Evolutionary conservation across 2,888 invertebrate species (phyloP), one percentile per base, ranked within the genome.

Genomic region (Cephus rjabovi): DNA sequence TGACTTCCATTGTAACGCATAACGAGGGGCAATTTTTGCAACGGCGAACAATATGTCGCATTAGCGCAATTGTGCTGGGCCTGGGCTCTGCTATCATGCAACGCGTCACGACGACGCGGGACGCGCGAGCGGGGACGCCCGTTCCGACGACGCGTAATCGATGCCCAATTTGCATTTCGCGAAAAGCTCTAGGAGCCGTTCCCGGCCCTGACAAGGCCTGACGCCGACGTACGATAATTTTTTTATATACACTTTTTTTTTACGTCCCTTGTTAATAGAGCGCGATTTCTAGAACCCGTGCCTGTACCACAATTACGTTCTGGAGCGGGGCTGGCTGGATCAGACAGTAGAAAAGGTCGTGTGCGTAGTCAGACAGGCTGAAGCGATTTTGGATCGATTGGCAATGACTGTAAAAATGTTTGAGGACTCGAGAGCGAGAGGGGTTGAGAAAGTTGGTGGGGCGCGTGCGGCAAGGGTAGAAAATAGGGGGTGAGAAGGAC

Each of bases 11-110:
- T 74, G 74, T 74, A 74, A 34, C 83, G 80, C 75, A 83, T 91
- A 91, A 91, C 91, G 89, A 90, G 89, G 87, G 86, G 85, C 89
- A 90, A 90, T 91, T 91, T 91, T 91, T 91, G 82, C 87, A 78
- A 80, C 75, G 83, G 79, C 88, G 91, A 90, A 91, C 91, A 91
- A 91, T 91, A 87, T 87, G 89, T 86, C 87, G 89, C 91, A 91
- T 91, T 91, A 91, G 91, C 84, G 89, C 83, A 90, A 90, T 90
- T 90, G 90, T 90, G 82, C 82, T 40, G 69, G 78, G 56, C 78
- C 77, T 83, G 81, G 81, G 79, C 81, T 82, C 81, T 82, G 79
- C 79, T 77, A 79, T 77, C 81, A 79, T 77, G 79, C 76, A 74
- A 77, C 81, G 80, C 82, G 76, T 33, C 74, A 56, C 69, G 33